Evolutionary conservation across 2,113 vertebrate species (phyloP).

Genomic region (Ginglymostoma cirratum): DNA sequence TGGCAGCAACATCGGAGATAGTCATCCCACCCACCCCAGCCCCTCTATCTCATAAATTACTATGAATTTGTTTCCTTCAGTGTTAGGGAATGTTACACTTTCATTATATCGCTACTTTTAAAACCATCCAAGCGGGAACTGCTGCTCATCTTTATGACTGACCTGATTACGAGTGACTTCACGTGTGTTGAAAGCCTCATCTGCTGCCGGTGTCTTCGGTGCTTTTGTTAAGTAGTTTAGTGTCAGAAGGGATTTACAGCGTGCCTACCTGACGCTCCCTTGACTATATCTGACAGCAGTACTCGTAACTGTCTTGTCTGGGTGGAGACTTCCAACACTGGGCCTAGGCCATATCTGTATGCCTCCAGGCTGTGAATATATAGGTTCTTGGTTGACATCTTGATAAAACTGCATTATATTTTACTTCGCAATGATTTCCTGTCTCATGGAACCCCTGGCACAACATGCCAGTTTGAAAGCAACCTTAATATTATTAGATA

Average conservation of each 20-base stretch:
- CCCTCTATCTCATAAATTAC: neutral
- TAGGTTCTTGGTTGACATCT: neutral
- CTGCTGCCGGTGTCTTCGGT: neutral
- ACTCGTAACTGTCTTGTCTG: neutral
- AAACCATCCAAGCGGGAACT: neutral
- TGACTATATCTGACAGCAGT: conserved; percentile 18
- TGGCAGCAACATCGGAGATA: neutral
- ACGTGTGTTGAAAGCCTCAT: conserved; percentile 17
- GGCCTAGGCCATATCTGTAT: neutral
- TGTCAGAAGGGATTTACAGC: neutral
- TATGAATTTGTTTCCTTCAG: neutral
- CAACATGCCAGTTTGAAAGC: neutral
- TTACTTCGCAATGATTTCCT: conserved; percentile 2
- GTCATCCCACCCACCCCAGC: neutral
- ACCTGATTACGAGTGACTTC: neutral
- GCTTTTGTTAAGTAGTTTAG: conserved; percentile 22
- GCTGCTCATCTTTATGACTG: neutral
- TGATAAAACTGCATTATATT: conserved; percentile 8
- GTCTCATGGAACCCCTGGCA: neutral
- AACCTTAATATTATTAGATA: neutral
- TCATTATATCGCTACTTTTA: neutral
- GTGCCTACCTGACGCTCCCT: neutral
- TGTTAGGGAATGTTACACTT: neutral
- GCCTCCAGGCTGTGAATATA: neutral
- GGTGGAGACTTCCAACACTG: neutral